These are phyloP conservation scores for Catharus fuscescens DNA, from an alignment of 2,113 vertebrate genomes.

Conservation along the genomic window DNA sequence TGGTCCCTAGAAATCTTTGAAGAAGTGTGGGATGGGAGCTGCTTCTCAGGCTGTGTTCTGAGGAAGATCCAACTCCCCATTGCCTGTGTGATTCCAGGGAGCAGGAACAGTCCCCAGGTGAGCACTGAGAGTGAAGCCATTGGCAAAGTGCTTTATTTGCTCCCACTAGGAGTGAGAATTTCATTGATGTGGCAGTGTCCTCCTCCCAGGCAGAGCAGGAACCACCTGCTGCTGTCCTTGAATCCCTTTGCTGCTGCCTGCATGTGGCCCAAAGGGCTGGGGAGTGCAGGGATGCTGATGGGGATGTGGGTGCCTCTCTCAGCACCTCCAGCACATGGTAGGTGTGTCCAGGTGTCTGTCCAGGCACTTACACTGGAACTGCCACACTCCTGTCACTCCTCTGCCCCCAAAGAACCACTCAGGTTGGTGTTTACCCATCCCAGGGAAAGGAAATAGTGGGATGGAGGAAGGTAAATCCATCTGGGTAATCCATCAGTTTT, in stretches of 20 bases:
- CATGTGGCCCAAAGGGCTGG: neutral
- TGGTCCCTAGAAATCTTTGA: neutral
- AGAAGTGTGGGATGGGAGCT: neutral
- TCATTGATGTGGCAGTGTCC: neutral
- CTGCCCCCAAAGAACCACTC: neutral
- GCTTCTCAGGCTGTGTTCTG: neutral
- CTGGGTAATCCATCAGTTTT: neutral
- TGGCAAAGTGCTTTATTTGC: neutral
- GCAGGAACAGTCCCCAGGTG: neutral
- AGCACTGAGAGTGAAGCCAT: neutral
- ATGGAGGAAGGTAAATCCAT: neutral
- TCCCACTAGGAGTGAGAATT: neutral
- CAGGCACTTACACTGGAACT: neutral
- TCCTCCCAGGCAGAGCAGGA: neutral
- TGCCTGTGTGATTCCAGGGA: fast-evolving
- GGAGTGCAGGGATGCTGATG: neutral
- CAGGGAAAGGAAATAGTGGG: neutral
- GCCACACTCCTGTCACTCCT: neutral
- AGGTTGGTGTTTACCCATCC: neutral
- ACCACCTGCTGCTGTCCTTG: neutral
- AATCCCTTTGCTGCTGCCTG: neutral
- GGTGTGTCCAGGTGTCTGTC: neutral
- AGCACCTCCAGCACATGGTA: neutral
- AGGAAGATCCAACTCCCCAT: neutral
- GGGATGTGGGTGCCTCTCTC: neutral